These are phyloP conservation scores for Capreolus pygargus DNA, from an alignment of 2,113 vertebrate species.

Conservation along the genomic window DNA sequence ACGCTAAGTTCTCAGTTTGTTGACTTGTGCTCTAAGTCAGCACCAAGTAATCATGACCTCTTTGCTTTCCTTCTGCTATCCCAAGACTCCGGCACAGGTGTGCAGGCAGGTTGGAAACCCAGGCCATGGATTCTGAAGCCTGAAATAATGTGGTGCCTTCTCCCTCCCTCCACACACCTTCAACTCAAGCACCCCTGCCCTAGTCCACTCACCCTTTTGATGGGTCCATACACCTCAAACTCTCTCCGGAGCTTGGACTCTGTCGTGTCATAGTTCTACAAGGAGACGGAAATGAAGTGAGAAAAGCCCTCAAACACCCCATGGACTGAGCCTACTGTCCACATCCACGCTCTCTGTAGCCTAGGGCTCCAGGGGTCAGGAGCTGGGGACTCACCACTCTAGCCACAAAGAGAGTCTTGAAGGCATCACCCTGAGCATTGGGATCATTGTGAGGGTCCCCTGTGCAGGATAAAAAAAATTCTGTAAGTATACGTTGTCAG, in stretches of 20 bases:
- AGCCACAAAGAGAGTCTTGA: conserved; percentile 95
- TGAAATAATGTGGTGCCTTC: accelerated
- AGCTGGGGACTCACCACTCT: conserved; percentile 86
- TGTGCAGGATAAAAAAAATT: conserved; percentile 59
- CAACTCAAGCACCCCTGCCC: not conserved
- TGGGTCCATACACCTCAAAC: conserved; percentile 95
- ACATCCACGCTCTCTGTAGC: not conserved
- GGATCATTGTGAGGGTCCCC: conserved; percentile 96
- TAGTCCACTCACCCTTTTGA: conserved; percentile 87
- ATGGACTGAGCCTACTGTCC: not conserved
- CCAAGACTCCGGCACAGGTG: accelerated
- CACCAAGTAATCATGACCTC: not conserved
- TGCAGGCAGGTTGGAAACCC: not conserved
- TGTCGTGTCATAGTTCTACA: conserved; percentile 94
- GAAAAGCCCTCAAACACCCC: not conserved
- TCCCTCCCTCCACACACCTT: not conserved
- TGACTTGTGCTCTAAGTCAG: not conserved
- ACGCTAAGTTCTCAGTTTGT: accelerated
- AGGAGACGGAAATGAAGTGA: not conserved
- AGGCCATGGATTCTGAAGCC: not conserved
- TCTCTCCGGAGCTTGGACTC: conserved; percentile 95
- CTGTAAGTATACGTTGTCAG: not conserved
- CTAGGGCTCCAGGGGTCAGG: not conserved
- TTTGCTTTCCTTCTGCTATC: not conserved
- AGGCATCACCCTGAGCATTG: conserved; percentile 95